Conservation (phyloP, 2,888 invertebrate species). For the Myathropa florea region DNA sequence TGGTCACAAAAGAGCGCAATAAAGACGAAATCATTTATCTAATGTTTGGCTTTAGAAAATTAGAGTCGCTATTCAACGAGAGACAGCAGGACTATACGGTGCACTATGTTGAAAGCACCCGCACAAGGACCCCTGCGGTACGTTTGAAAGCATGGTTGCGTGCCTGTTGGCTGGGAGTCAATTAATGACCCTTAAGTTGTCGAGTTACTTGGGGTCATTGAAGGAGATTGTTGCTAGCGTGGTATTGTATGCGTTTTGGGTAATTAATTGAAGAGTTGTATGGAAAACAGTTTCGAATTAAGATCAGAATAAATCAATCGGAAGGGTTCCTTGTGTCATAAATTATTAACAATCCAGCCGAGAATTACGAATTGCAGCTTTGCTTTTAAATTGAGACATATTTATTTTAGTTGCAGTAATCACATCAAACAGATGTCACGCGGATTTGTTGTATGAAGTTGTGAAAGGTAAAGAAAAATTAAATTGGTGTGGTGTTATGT, state of each 20-base stretch:
- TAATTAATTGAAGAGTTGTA: conserved; percentile 46
- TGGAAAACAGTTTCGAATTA: neutral
- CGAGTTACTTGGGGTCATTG: conserved; percentile 14
- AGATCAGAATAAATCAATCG: conserved; percentile 10
- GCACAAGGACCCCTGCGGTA: conserved; percentile 59
- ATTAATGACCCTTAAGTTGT: conserved; percentile 61
- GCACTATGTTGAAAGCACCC: conserved; percentile 63
- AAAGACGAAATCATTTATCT: conserved; percentile 64
- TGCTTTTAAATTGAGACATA: neutral
- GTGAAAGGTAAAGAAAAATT: neutral
- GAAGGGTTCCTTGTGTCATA: neutral
- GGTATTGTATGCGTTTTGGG: conserved; percentile 49
- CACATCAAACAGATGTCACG: neutral
- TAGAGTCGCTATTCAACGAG: conserved; percentile 58
- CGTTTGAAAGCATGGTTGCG: neutral
- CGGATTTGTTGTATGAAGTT: neutral
- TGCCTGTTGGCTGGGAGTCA: neutral
- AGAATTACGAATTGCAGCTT: neutral
- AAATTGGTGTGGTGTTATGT: no score
- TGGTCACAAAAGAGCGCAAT: conserved; percentile 53
- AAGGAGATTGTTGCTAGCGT: neutral
- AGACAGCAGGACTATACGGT: conserved; percentile 54
- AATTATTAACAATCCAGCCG: neutral
- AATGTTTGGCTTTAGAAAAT: conserved; percentile 71
- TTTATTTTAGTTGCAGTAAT: neutral